These are phyloP conservation scores for Capreolus pygargus DNA, from an alignment of 2,113 vertebrate species.

Conservation along the genomic window DNA sequence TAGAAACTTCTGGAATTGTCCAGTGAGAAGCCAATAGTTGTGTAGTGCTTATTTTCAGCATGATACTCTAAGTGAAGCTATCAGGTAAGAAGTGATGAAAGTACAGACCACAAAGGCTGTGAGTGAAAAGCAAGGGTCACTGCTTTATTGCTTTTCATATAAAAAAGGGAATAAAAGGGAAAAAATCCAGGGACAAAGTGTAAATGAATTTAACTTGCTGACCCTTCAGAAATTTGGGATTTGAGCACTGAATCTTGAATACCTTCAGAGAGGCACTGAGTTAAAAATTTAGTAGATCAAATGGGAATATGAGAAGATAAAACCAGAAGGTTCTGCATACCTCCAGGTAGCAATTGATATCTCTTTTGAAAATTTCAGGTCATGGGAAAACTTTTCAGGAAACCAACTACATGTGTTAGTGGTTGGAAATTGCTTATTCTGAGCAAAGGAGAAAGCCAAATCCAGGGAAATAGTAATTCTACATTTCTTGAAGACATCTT, in stretches of 20 bases:
- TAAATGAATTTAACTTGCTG: conserved; percentile 79
- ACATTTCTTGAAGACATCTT: background rate
- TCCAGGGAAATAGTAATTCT: background rate
- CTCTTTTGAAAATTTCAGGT: conserved; percentile 23
- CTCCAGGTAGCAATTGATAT: background rate
- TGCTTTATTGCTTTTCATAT: conserved; percentile 72
- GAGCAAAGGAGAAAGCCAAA: background rate
- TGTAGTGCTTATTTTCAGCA: conserved; percentile 19
- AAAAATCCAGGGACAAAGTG: conserved; percentile 65
- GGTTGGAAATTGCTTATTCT: background rate
- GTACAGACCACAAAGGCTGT: conserved; percentile 3
- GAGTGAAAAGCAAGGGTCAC: conserved; percentile 49
- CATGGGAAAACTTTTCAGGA: background rate
- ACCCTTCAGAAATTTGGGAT: conserved; percentile 75
- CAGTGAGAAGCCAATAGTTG: conserved; percentile 37
- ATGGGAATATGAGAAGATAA: conserved; percentile 41
- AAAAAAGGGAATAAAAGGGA: background rate
- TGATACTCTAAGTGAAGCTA: background rate
- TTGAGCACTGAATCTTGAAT: conserved; percentile 77
- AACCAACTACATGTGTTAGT: background rate
- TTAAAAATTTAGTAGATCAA: conserved; percentile 68
- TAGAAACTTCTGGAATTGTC: conserved; percentile 16
- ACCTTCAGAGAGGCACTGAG: conserved; percentile 70
- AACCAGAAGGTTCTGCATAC: background rate
- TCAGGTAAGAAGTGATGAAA: conserved; percentile 44